phyloP scores from a whole-genome alignment of 2,797 vertebrate genomes.

The Amazona ochrocephala region DNA sequence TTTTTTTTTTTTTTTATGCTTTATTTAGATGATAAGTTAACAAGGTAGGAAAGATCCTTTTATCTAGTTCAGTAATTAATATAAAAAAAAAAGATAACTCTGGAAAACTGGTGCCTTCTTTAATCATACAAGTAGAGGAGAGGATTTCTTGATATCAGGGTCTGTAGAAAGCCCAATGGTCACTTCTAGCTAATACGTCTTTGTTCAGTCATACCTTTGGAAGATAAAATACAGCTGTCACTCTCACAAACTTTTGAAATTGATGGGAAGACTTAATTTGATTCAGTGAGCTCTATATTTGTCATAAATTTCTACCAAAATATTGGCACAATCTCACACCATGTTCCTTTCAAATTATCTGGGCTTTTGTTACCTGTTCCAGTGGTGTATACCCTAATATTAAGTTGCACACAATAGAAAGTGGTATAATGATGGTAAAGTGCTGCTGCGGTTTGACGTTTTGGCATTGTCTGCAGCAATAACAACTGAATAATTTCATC shows the following conservation, averaged over 20 bases:
- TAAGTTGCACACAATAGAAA: not conserved
- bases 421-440: not conserved
- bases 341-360: not conserved
- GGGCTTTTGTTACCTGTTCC: not conserved
- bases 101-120: not conserved
- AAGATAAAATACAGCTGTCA: not conserved
- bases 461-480: not conserved
- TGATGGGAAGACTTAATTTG: not conserved
- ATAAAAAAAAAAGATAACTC: not conserved
- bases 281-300: not conserved
- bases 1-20: too few species aligned
- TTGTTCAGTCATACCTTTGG: not conserved
- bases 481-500: not conserved
- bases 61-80: not conserved
- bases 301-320: not conserved
- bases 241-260: slow-evolving; percentile 3
- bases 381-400: not conserved
- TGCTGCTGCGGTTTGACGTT: not conserved
- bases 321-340: not conserved
- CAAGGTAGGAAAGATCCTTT: not conserved
- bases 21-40: not conserved
- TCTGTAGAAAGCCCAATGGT: not conserved
- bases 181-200: not conserved
- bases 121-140: not conserved
- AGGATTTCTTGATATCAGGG: not conserved